Evolutionary conservation across 2,888 invertebrate genomes (phyloP).

Genomic region (Brenthis hecate): DNA sequence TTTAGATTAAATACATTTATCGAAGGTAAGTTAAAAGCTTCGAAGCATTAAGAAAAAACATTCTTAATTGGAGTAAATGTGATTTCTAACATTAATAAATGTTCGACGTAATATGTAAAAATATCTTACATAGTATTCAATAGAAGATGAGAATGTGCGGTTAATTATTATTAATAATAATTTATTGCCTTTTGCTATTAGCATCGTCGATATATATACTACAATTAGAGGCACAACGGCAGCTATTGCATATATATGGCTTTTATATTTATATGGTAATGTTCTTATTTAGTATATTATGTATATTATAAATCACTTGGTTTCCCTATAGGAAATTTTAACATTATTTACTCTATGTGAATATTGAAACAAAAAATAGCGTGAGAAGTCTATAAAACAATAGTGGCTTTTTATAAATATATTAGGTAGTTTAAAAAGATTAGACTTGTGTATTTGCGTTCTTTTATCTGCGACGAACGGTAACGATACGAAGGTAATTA

Average conservation of each 20-base stretch:
- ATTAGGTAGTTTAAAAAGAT: not conserved
- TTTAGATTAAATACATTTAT: not conserved
- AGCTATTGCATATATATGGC: conserved; percentile 52
- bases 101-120: conserved; percentile 18
- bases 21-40: conserved; percentile 26
- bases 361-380: not conserved
- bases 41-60: conserved; percentile 23
- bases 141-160: conserved; percentile 28
- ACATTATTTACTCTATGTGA: not conserved
- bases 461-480: not conserved
- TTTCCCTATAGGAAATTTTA: conserved; percentile 14
- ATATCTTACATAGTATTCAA: conserved; percentile 17
- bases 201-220: conserved; percentile 42
- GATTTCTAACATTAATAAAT: conserved; percentile 16
- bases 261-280: conserved; percentile 15
- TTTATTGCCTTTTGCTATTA: conserved; percentile 39
- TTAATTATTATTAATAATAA: conserved; percentile 17
- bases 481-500: too few species aligned
- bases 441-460: not conserved
- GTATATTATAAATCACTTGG: conserved; percentile 2
- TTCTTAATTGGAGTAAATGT: conserved; percentile 20
- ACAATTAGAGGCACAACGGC: conserved; percentile 73
- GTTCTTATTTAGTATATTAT: conserved; percentile 12
- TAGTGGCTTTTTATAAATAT: too few species aligned
- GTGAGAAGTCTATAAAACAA: not conserved